These are phyloP conservation scores for Platichthys stellatus DNA, from an alignment of 2,113 vertebrate genomes.

Conservation along the genomic window DNA sequence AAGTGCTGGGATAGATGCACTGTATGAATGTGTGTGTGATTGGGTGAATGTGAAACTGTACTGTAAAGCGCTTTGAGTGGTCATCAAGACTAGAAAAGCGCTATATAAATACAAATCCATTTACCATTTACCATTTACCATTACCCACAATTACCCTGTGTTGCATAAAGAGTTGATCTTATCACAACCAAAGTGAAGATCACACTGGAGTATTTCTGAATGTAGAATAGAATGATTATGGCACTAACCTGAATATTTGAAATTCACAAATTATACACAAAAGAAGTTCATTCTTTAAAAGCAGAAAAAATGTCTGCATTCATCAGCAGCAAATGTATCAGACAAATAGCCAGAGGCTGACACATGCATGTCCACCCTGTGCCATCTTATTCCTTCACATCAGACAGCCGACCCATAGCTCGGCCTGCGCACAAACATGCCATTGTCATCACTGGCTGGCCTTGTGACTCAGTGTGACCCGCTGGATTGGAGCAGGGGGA, in stretches of 20 bases:
- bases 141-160: slow-evolving; percentile 54
- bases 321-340: neutral
- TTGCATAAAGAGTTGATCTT: slow-evolving; percentile 36
- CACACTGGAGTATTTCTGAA: slow-evolving; percentile 5
- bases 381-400: slow-evolving; percentile 70
- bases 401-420: slow-evolving; percentile 49
- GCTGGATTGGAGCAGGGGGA: slow-evolving; percentile 62
- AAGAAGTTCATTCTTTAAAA: neutral
- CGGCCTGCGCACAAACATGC: slow-evolving; percentile 73
- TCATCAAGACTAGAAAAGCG: too few relatives aligned
- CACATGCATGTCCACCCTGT: slow-evolving; percentile 60
- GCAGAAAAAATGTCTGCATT: neutral
- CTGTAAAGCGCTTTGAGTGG: too few relatives aligned
- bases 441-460: slow-evolving; percentile 76
- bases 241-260: neutral
- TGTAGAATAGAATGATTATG: slow-evolving; percentile 10
- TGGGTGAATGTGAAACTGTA: too few relatives aligned
- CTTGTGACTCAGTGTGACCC: slow-evolving; percentile 82
- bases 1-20: too few relatives aligned
- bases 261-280: neutral
- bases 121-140: too few relatives aligned
- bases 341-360: neutral
- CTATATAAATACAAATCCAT: too few relatives aligned
- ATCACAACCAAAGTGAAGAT: slow-evolving; percentile 43
- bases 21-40: too few relatives aligned